A percentile compares a stretch with the other conserved stretches of the same genome.
phyloP scores from a whole-genome alignment of 2,113 vertebrate species.

The Pseudorasbora parva region DNA sequence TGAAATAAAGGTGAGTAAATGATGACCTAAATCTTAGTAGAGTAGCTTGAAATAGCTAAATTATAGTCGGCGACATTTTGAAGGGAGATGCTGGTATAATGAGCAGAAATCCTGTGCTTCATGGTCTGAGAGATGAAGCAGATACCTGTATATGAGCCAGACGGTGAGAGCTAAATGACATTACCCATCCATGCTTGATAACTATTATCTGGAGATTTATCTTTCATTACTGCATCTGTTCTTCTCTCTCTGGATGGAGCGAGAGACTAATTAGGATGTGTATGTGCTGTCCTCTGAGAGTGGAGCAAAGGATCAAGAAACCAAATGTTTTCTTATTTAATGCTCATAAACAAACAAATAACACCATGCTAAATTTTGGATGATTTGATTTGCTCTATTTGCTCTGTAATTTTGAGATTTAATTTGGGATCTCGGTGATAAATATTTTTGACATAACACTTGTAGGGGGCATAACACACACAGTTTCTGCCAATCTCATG shows the following conservation, averaged over 20 bases:
- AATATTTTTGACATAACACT: not conserved
- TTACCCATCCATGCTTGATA: conserved; percentile 34
- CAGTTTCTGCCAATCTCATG: too few species aligned
- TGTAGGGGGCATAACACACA: too few species aligned
- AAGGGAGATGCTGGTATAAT: not conserved
- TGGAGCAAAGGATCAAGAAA: conserved; percentile 2
- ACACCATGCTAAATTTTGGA: conserved; percentile 1
- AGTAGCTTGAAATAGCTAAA: not conserved
- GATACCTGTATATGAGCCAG: not conserved
- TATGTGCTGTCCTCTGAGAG: not conserved
- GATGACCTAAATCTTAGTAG: not conserved
- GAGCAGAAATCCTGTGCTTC: not conserved
- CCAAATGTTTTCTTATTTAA: not conserved
- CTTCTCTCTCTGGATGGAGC: conserved; percentile 40
- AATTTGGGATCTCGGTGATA: not conserved
- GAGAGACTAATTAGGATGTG: conserved; percentile 38
- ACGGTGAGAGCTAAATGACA: not conserved
- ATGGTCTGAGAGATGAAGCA: conserved; percentile 2
- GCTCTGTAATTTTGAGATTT: not conserved
- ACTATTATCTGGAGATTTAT: conserved; percentile 25
- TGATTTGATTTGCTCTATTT: conserved; percentile 10
- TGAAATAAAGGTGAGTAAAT: not conserved
- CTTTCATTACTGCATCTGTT: not conserved
- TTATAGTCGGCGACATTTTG: not conserved
- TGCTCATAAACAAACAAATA: not conserved